Conservation (phyloP, 2,113 vertebrate genomes). For the Aphyosemion australe region DNA sequence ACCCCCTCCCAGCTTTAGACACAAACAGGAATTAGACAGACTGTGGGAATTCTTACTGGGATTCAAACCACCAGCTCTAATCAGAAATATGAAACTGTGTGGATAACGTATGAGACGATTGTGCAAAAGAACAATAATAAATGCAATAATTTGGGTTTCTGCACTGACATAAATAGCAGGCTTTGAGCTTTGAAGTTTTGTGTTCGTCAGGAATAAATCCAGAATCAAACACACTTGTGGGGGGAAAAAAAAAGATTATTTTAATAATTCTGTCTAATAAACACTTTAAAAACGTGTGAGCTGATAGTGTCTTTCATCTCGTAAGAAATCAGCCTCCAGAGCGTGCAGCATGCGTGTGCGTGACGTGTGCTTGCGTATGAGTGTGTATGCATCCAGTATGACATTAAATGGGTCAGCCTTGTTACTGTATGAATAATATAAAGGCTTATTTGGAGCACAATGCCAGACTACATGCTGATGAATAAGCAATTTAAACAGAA, state of each 20-base stretch:
- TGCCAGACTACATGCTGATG: slow-evolving; percentile 6
- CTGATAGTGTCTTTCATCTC: slow-evolving; percentile 24
- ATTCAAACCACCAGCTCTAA: slow-evolving; percentile 66
- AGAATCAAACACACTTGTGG: neutral
- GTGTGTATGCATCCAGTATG: slow-evolving; percentile 36
- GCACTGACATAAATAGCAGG: slow-evolving; percentile 21
- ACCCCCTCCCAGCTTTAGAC: slow-evolving; percentile 60
- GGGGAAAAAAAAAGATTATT: neutral
- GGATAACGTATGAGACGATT: neutral
- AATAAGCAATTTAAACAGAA: slow-evolving; percentile 12
- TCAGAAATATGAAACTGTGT: slow-evolving; percentile 34
- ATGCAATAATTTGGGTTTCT: slow-evolving; percentile 47
- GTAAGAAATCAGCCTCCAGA: slow-evolving; percentile 20
- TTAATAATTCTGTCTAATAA: slow-evolving; percentile 32
- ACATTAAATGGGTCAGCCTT: slow-evolving; percentile 60
- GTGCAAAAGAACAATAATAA: slow-evolving; percentile 39
- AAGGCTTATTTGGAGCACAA: slow-evolving; percentile 34
- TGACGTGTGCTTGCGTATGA: neutral
- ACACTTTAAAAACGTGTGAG: slow-evolving; percentile 18
- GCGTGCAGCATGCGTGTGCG: slow-evolving; percentile 2
- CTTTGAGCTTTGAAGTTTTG: slow-evolving; percentile 24
- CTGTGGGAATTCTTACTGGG: slow-evolving; percentile 73
- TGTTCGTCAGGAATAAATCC: neutral
- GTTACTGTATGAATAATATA: slow-evolving; percentile 48
- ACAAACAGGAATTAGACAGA: slow-evolving; percentile 64